A percentile compares a stretch with the other conserved stretches of the same genome.
Conservation (phyloP, 2,888 invertebrate species). For the Euplexia lucipara region DNA sequence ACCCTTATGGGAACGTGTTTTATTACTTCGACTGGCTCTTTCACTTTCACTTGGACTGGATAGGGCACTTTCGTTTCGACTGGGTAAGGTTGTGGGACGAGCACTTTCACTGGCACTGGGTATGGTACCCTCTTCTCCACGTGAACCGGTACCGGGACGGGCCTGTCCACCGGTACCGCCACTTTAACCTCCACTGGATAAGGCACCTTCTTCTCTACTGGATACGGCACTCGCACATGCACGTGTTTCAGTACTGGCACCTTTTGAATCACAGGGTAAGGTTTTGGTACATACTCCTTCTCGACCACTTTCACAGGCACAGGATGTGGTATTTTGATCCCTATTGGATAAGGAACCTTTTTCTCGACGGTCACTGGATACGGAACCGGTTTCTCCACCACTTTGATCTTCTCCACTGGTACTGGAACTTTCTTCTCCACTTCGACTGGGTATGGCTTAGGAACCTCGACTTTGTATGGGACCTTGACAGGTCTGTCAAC, state of each 20-base stretch:
- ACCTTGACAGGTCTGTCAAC: slow-evolving; percentile 90
- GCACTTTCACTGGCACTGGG: slow-evolving; percentile 84
- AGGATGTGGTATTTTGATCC: slow-evolving; percentile 85
- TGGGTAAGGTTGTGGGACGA: slow-evolving; percentile 87
- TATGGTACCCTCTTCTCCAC: slow-evolving; percentile 87
- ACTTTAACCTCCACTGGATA: slow-evolving; percentile 83
- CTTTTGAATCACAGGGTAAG: slow-evolving; percentile 86
- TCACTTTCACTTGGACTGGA: slow-evolving; percentile 86
- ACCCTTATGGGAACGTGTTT: slow-evolving; percentile 85
- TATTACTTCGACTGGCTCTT: slow-evolving; percentile 84
- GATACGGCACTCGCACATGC: slow-evolving; percentile 85
- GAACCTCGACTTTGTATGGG: slow-evolving; percentile 90
- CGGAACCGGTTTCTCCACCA: slow-evolving; percentile 81
- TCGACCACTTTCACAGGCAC: slow-evolving; percentile 89
- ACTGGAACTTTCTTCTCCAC: slow-evolving; percentile 86
- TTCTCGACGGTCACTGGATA: slow-evolving; percentile 87
- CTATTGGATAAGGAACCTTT: slow-evolving; percentile 85
- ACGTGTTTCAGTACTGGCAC: slow-evolving; percentile 84
- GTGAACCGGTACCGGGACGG: slow-evolving; percentile 80
- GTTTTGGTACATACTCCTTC: slow-evolving; percentile 87
- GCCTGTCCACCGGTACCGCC: slow-evolving; percentile 81
- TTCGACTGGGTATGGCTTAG: slow-evolving; percentile 88
- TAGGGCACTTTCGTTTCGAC: slow-evolving; percentile 91
- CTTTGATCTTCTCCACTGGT: slow-evolving; percentile 79
- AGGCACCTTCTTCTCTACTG: slow-evolving; percentile 85